Evolutionary conservation across 2,797 vertebrate species (phyloP), one percentile per base, ranked within the genome.

Genomic region (Smutsia gigantea): DNA sequence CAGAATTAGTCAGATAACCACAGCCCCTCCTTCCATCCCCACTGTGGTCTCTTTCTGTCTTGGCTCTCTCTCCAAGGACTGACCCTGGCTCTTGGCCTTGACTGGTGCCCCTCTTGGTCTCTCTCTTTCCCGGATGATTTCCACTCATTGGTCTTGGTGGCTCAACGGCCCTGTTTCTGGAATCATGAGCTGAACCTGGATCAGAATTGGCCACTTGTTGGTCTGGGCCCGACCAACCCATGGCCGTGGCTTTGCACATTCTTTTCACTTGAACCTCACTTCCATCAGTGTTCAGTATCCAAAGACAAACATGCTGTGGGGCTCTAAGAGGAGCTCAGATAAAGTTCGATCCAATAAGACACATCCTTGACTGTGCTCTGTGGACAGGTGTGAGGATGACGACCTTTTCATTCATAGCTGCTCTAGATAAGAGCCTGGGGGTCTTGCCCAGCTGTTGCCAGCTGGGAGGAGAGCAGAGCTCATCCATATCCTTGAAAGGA

Each of bases 401-500:
- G 10, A 42, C n/a, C 27, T 39, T 91, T 46, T 95, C 34, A 64
- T 87, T 75, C 49, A n/a, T 31, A 77, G 27, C 3, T 81, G 77
- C 63, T 37, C 37, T 93, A 39, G 92, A 49, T 84, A 29, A 93
- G 14, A 93, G 55, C 86, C 74, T 1, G 0, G 69, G 46, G 49
- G 37, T 59, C 66, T 87, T 84, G 49, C 34, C 93, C 87, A 83
- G 77, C 59, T 93, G 55, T 96, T 90, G 51, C 59, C 63, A n/a
- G 37, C 63, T 79, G 14, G n/a, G 49, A 91, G 69, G 69, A 91
- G 19, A 91, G 53, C 59, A 91, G 94, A 86, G 59, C 31, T 78
- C 72, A 93, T 72, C 17, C 27, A 61, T 12, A 23, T 87, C 42
- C 89, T 96, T 93, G 64, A 94, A 94, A 96, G 49, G 15, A 93